Evolutionary conservation across 2,888 invertebrate species (phyloP), one percentile per base, ranked within the genome.

Genomic region (Carabus problematicus): DNA sequence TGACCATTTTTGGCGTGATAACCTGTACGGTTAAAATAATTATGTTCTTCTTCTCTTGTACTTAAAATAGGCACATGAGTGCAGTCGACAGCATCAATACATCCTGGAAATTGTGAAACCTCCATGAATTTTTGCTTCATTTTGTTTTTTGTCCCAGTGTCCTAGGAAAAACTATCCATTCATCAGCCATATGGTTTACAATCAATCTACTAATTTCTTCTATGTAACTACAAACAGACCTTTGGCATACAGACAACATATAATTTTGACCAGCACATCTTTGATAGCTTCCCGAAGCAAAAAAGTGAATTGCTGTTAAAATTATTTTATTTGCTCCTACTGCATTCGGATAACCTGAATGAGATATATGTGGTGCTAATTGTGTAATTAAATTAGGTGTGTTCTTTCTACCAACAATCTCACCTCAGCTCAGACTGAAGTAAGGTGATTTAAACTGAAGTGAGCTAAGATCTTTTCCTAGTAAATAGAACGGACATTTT

Each of bases 1-100:
- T 73, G 72, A 9, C 72, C 70, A 70, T 72, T 73, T 70, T 72
- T 72, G 18, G 73, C 72, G 42, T 73, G 72, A 67, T 68, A 72
- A 14, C 67, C 64, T 70, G 72, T 73, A 41, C 72, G 60, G 18
- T 73, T 73, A 0, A 73, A 45, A 62, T 74, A 73, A 72, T 73
- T 73, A 54, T 74, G 72, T 62, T 73, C 73, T 60, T 74, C 71
- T 56, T 60, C 64, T 18, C 11, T 18, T 19, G 72, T 72, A 41
- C 69, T 55, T 29, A 73, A 14, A 54, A 72, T 72, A 18, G 62
- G 63, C 43, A 73, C 61, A 71, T 72, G 60, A 3, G 71, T 72
- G 63, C 70, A 73, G 45, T 73, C 73, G 8, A 72, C 63, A 8
- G 70, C 64, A n/a, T 72, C 73, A 9, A 73, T 62, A 19, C 70